Base-by-base conservation (phyloP, 2,888 invertebrate species). In the Saturnia pavonia region DNA sequence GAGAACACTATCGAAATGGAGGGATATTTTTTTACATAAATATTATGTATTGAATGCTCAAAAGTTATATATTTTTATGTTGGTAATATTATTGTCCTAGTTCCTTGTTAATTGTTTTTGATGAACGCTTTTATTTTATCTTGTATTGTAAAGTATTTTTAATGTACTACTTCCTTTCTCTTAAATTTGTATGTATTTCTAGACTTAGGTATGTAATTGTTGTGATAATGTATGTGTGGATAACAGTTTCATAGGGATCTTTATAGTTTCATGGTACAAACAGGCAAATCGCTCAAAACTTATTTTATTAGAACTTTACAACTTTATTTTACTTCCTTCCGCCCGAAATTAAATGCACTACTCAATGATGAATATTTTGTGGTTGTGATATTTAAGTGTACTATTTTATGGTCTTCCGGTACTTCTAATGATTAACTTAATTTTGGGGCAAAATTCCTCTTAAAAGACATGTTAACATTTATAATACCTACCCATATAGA, bases 391-490 rank as follows among this genome's bases (percentile, higher is more conserved):
- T 85, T 81, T 82, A n/a, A 83, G 80, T 85, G 82, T 83, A 87
- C 85, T 87, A 80, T 78, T 84, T 84, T 86, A 80, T 86, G 80
- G 92, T 92, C 92, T 91, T 92, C 92, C 91, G 87, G 87, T 82
- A 81, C 78, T 82, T 82, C 77, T 83, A 84, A 79, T 78, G 78
- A 83, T 80, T 85, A 82, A 83, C 84, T 86, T 85, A 84, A 85
- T 89, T 89, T 89, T 88, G 89, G 88, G 90, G 88, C 91, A 89
- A 87, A 91, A 92, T 92, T 92, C 90, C 91, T 91, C 86, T 77
- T 82, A 94, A 94, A 93, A 94, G 93, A 94, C 93, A 94, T 91
- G 86, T 84, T 83, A 85, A 86, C 83, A 85, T 85, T 83, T 81
- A 82, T 76, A 80, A 75, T 76, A 77, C 70, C 75, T 74, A 77